phyloP scores from a whole-genome alignment of 2,888 invertebrate species.

The Rosalia funebris region DNA sequence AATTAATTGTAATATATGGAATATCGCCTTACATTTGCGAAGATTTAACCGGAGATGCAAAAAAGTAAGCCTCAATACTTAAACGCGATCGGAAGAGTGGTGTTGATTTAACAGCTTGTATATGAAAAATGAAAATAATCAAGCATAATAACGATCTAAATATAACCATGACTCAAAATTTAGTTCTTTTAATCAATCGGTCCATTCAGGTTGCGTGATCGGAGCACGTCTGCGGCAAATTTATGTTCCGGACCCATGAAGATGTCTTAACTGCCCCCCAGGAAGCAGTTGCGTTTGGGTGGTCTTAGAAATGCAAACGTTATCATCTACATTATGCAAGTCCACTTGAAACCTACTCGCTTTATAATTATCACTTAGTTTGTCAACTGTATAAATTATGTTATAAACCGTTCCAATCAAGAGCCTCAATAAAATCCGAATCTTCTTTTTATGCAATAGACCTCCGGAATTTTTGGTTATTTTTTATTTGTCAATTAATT shows the following conservation, averaged over 20 bases:
- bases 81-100: conserved; percentile 26
- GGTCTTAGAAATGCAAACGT: conserved; percentile 57
- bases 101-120: conserved; percentile 29
- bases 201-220: conserved; percentile 59
- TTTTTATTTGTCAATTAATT: conserved; percentile 26
- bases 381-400: conserved; percentile 53
- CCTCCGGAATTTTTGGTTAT: conserved; percentile 24
- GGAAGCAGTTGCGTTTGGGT: conserved; percentile 60
- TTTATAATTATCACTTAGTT: conserved; percentile 58
- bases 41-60: too few relatives aligned
- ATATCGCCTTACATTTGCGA: too few relatives aligned
- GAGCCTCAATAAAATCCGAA: conserved; percentile 19
- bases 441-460: conserved; percentile 24
- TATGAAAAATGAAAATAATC: conserved; percentile 26
- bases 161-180: conserved; percentile 52
- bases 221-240: conserved; percentile 58
- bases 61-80: conserved; percentile 9
- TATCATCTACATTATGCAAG: conserved; percentile 57
- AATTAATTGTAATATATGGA: too few relatives aligned
- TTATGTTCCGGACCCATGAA: conserved; percentile 61
- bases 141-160: conserved; percentile 37
- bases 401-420: conserved; percentile 31
- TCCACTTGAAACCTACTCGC: conserved; percentile 38
- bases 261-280: conserved; percentile 62
- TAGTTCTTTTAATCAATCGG: conserved; percentile 58